Evolutionary conservation across 2,797 vertebrate genomes (phyloP), one percentile per base, ranked within the genome.

Genomic region (Otus scops): DNA sequence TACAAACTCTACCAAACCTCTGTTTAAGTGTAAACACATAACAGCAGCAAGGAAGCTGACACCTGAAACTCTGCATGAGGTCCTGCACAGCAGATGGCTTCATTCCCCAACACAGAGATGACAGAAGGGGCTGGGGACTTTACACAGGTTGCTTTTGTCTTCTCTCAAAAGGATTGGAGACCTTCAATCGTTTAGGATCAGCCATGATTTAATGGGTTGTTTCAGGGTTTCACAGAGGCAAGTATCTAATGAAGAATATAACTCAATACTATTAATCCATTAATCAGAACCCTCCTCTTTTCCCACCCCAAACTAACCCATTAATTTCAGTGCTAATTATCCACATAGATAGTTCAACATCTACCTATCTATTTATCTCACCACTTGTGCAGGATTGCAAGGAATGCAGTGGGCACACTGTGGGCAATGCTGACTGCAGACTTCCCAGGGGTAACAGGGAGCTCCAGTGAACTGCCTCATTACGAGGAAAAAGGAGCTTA

Each of bases 381-480:
- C 14, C 1, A 0, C 19, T 41, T 24, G 19, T 0, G 1, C 19
- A 63, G 45, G 47, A 61, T 13, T 41, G 22, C 24, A 27, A 41
- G 23, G 28, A 32, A 27, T 0, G 0, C 4, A 3, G 36, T 19
- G 50, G 36, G 53, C 48, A 14, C 24, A 5, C 5, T 2, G 0
- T 5, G 50, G 70, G 32, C 30, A 21, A 4, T 2, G 14, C 20
- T 86, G 68, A 22, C 47, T 56, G 64, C 48, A 81, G 39, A 38
- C 22, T 26, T 26, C 5, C 1, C 17, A 0, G 0, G 38, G 34
- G 26, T 22, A 22, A 11, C 1, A 1, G 34, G 32, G 32, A 28
- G 26, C 30, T 26, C 17, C 7, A 3, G 32, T 18, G 34, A 41
- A 6, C 5, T 2, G 7, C 51, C n/a, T 22, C 5, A 0, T 45